A percentile compares a stretch with the other conserved stretches of the same genome.
Conservation (phyloP, 2,888 invertebrate genomes). For the Mythimna albipuncta region DNA sequence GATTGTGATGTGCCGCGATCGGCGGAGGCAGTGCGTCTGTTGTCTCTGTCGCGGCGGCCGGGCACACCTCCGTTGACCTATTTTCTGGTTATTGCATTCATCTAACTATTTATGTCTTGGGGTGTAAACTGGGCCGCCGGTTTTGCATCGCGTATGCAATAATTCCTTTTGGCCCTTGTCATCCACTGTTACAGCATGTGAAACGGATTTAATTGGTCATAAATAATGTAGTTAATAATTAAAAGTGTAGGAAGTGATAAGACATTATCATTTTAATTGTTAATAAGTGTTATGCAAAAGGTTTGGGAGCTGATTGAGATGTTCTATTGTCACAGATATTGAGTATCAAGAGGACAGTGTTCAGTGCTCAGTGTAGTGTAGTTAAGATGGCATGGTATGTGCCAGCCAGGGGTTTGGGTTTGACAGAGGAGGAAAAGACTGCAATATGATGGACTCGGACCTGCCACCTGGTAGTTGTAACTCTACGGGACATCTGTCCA, state of each 20-base stretch:
- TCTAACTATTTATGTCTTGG: slow-evolving; percentile 87
- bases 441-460: slow-evolving; percentile 88
- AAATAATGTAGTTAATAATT: slow-evolving; percentile 25
- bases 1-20: slow-evolving; percentile 77
- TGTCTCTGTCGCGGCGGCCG: slow-evolving; percentile 84
- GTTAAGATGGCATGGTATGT: slow-evolving; percentile 72
- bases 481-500: slow-evolving; percentile 89
- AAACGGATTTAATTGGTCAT: slow-evolving; percentile 41
- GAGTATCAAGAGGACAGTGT: slow-evolving; percentile 41
- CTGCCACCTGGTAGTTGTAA: slow-evolving; percentile 89
- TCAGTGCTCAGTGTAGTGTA: slow-evolving; percentile 70
- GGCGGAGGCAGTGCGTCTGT: slow-evolving; percentile 79
- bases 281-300: slow-evolving; percentile 50
- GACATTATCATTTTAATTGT: slow-evolving; percentile 34
- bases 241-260: slow-evolving; percentile 46
- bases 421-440: slow-evolving; percentile 67
- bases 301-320: slow-evolving; percentile 47
- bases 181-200: slow-evolving; percentile 48
- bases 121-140: slow-evolving; percentile 85
- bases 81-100: slow-evolving; percentile 90
- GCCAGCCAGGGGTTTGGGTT: slow-evolving; percentile 64
- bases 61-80: slow-evolving; percentile 90
- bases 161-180: slow-evolving; percentile 66
- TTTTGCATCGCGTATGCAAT: slow-evolving; percentile 79
- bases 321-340: slow-evolving; percentile 61